phyloP scores from a whole-genome alignment of 2,113 vertebrate genomes.

The Pangasianodon gigas region DNA sequence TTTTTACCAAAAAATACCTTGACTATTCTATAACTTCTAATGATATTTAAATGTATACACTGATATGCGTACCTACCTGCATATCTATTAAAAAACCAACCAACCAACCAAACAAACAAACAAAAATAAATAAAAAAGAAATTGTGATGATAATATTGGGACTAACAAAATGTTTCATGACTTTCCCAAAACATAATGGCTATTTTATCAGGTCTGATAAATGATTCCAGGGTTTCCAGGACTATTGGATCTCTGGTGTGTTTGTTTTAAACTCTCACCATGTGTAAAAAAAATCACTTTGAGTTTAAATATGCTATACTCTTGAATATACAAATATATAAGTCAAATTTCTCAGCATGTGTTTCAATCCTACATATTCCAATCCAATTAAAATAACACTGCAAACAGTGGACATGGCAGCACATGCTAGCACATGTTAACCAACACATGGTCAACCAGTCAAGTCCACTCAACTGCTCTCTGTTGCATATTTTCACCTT shows the following conservation, averaged over 20 bases:
- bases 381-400: background rate
- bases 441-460: background rate
- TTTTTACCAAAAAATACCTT: background rate
- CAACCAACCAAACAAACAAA: background rate
- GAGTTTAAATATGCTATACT: background rate
- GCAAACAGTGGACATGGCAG: background rate
- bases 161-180: background rate
- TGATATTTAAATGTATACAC: background rate
- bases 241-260: background rate
- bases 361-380: background rate
- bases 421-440: background rate
- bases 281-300: background rate
- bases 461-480: background rate
- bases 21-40: background rate
- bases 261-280: background rate
- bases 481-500: background rate
- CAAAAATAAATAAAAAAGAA: background rate
- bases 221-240: background rate
- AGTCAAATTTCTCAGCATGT: background rate
- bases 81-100: too few relatives aligned
- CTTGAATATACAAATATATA: background rate
- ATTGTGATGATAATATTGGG: background rate
- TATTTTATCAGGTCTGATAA: background rate
- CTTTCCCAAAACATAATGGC: background rate
- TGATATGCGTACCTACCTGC: background rate